phyloP scores from a whole-genome alignment of 2,113 vertebrate species.

The Ptyas mucosa region DNA sequence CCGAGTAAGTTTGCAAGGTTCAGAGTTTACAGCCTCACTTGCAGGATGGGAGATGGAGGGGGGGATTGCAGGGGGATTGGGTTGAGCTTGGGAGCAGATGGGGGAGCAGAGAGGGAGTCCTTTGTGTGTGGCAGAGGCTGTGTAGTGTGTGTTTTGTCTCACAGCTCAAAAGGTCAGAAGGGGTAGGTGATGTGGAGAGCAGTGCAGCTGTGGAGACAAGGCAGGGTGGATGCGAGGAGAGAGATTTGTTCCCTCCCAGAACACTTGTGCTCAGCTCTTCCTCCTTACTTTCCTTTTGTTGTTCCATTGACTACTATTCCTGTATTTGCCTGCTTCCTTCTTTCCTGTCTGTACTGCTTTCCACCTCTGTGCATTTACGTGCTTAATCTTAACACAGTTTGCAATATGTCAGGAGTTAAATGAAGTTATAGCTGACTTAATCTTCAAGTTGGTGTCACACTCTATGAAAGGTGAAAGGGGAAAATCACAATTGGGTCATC shows the following conservation, averaged over 20 bases:
- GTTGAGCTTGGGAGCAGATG: conserved; percentile 1
- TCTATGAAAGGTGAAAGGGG: not conserved
- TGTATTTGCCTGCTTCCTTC: conserved; percentile 41
- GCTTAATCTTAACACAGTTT: not conserved
- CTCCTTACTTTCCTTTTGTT: conserved; percentile 68
- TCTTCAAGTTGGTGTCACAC: not conserved
- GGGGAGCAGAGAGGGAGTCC: not conserved
- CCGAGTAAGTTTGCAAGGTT: not conserved
- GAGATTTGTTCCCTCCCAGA: conserved; percentile 27
- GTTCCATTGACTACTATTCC: conserved; percentile 52
- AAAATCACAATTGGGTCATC: not conserved
- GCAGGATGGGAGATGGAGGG: not conserved
- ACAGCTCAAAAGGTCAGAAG: conserved; percentile 45
- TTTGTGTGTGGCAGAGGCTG: conserved; percentile 15
- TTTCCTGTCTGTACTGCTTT: conserved; percentile 41
- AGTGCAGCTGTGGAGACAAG: conserved; percentile 49
- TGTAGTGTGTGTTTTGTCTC: conserved; percentile 9
- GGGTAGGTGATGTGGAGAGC: conserved; percentile 16
- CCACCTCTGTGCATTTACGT: not conserved
- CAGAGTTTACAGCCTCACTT: not conserved
- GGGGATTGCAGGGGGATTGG: not conserved
- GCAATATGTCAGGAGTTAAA: not conserved
- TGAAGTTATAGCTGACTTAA: not conserved
- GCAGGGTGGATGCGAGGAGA: conserved; percentile 29
- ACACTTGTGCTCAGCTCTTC: conserved; percentile 34